Base-by-base conservation (phyloP, 2,797 vertebrate genomes). In the Urocyon cinereoargenteus region DNA sequence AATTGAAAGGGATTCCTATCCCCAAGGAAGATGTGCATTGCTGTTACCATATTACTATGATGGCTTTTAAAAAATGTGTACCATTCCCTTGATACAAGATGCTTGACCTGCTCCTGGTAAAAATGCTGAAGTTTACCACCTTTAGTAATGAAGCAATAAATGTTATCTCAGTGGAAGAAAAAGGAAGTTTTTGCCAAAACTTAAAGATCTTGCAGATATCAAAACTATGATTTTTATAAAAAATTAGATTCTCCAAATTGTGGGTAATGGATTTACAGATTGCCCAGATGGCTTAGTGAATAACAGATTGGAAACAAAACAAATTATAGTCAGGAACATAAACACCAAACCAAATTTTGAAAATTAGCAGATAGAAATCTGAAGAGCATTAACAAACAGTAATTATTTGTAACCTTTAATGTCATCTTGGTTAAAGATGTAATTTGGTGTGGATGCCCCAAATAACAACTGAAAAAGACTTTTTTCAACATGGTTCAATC, bases 251-350 rank as follows among this genome's bases (percentile, higher is more conserved):
- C 97, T 96, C 97, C 97, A 98, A 98, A 98, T 55, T 95, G 64
- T 86, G 94, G 73, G 95, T 96, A 98, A 98, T 97, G 95, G 53
- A 86, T 96, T 97, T 97, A 96, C 94, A 98, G 97, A 98, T 98
- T 97, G 97, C 94, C 62, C 98, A 98, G 98, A 98, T 98, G 98
- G 98, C 97, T 98, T 97, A 97, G 93, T 96, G 97, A 99, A 97
- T 97, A 98, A 97, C 97, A 98, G 97, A 98, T 96, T 98, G 95
- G 97, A 98, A 98, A 98, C 96, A 98, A 97, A 98, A 98, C 98
- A 98, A 98, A 98, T 98, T 98, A 98, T 95, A 95, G 96, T 88
- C 95, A 98, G 97, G 88, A 98, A 97, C 34, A 5, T 98, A 98
- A 98, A 98, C 97, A 98, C 59, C 89, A 98, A 97, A 93, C 97